Percentiles rank a stretch among this genome's conserved stretches.
These are phyloP conservation scores for Octodonta nipae DNA, from an alignment of 2,888 invertebrate species.

Conservation along the genomic window DNA sequence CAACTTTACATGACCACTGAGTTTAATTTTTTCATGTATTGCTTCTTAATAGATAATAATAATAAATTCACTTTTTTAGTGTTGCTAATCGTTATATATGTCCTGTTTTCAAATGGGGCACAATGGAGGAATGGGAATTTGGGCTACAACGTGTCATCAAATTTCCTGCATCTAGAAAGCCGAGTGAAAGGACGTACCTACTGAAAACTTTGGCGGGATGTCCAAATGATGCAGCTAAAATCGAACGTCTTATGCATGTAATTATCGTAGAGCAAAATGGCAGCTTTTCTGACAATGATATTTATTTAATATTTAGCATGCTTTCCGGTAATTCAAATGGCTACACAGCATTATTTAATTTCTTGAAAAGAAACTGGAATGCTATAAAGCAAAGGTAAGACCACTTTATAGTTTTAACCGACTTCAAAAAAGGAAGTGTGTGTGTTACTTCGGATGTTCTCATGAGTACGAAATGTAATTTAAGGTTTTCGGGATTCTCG, in stretches of 20 bases:
- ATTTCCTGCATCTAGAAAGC: conserved; percentile 56
- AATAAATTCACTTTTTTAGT: too few species aligned
- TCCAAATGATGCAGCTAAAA: conserved; percentile 57
- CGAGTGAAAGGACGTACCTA: conserved; percentile 63
- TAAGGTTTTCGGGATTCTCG: too few species aligned
- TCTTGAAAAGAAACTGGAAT: conserved; percentile 58
- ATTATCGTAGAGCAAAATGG: conserved; percentile 55
- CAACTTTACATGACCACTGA: too few species aligned
- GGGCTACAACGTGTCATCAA: conserved; percentile 62
- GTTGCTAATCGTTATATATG: conserved; percentile 64
- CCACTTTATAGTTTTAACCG: too few species aligned
- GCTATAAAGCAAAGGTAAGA: conserved; percentile 50
- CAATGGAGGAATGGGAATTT: conserved; percentile 68
- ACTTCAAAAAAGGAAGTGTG: too few species aligned
- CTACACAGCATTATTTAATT: conserved; percentile 57
- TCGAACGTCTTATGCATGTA: conserved; percentile 51
- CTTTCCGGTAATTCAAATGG: conserved; percentile 57
- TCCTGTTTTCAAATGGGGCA: conserved; percentile 72
- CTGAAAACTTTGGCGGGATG: conserved; percentile 68
- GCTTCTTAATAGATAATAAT: too few species aligned
- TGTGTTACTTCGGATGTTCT: too few species aligned
- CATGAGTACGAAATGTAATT: too few species aligned
- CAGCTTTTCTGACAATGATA: conserved; percentile 64
- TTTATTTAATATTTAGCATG: conserved; percentile 63
- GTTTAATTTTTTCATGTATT: too few species aligned